Conservation (phyloP, 2,113 vertebrate genomes). For the Piliocolobus tephrosceles region DNA sequence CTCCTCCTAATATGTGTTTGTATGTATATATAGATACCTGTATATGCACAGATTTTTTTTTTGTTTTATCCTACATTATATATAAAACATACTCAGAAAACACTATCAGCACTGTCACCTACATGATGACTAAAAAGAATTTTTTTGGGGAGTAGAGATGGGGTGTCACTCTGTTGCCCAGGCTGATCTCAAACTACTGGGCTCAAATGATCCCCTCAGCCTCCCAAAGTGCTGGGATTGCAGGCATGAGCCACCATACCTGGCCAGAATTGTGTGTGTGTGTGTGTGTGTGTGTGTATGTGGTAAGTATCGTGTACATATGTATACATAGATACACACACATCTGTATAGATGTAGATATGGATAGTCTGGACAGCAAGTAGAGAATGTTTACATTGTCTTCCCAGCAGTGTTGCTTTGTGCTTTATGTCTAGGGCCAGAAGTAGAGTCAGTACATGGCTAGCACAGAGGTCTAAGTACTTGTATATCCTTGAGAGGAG, state of each 20-base stretch:
- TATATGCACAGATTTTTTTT: not conserved
- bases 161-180: too few species aligned
- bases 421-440: not conserved
- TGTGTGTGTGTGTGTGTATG: not conserved
- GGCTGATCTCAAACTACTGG: too few species aligned
- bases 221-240: too few species aligned
- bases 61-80: slow-evolving; percentile 36
- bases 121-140: slow-evolving; percentile 1
- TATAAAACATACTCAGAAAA: slow-evolving; percentile 3
- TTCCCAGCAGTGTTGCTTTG: not conserved
- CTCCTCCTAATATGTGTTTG: not conserved
- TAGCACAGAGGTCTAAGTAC: not conserved
- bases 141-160: not conserved
- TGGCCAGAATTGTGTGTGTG: too few species aligned
- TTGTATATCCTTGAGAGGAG: not conserved
- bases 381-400: not conserved
- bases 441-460: not conserved
- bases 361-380: not conserved
- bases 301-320: not conserved
- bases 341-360: not conserved
- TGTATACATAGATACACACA: not conserved
- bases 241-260: too few species aligned
- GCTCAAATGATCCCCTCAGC: too few species aligned
- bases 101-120: not conserved
- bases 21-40: not conserved